Conservation (phyloP, 2,113 vertebrate genomes). For the Cephalopterus ornatus region DNA sequence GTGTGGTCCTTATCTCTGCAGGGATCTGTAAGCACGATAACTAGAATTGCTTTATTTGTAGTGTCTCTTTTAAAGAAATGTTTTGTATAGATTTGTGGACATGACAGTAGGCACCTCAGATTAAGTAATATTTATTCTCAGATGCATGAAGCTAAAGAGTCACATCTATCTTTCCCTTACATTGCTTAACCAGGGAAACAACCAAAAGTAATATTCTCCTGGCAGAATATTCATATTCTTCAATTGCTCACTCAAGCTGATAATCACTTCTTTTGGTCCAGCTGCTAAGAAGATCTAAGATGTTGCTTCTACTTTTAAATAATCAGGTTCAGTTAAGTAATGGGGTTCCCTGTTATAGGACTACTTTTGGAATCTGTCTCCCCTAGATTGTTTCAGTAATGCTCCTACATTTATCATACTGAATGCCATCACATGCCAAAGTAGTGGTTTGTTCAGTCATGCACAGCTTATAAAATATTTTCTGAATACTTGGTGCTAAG, state of each 20-base stretch:
- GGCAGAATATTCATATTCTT: neutral
- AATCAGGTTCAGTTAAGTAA: neutral
- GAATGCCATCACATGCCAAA: neutral
- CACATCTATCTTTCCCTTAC: neutral
- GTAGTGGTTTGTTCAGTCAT: neutral
- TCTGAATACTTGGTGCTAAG: neutral
- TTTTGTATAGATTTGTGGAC: neutral
- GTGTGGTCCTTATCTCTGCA: neutral
- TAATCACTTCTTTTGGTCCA: neutral
- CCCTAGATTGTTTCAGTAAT: neutral
- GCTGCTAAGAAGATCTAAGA: neutral
- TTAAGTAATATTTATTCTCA: neutral
- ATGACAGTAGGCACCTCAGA: neutral
- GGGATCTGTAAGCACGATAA: neutral
- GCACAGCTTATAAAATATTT: neutral
- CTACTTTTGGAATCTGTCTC: neutral
- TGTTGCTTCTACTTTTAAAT: neutral
- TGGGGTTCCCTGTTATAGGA: neutral
- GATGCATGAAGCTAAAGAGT: neutral
- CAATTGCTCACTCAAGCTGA: neutral
- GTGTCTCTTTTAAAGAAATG: neutral
- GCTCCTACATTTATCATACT: neutral
- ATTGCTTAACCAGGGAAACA: neutral
- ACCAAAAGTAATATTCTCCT: neutral
- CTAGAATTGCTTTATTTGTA: neutral